Base-by-base conservation (phyloP, 1,140 invertebrate genomes). In the Drosophila ambigua region DNA sequence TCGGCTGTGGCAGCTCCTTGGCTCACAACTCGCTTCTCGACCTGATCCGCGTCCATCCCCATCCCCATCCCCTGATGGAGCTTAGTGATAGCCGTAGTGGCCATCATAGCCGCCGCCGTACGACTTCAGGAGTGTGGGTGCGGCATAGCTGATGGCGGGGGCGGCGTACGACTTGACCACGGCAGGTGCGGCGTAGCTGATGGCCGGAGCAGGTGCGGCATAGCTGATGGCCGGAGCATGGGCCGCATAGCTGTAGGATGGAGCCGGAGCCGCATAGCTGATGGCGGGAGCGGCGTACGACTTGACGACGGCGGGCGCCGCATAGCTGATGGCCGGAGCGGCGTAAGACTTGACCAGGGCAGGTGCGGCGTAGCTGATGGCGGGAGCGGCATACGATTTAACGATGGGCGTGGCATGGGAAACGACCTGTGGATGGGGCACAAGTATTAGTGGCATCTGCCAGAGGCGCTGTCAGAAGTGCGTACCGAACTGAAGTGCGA, bases 401-500 rank as follows among this genome's bases (percentile, higher is more conserved):
- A 79, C 63, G 15, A 79, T 54, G 23, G 79, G 79, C 23, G 80
- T 71, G 31, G 75, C 67, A 63, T 80, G 75, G 39, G 67, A 68
- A 54, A 84, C 65, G 24, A 84, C 80, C 81, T 83, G 44, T 1
- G 5, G 7, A 6, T 20, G 2, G 2, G n/a, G 3, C 15, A 16
- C 6, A 11, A 46, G 5, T 0, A 20, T 15, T 5, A 35, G 3
- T 52, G 15, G 11, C 4, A 13, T 39, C n/a, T 51, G 0, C 6
- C 13, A 28, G 13, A 7, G 43, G 7, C 8, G 7, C 5, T 8
- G 15, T 6, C 5, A 4, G 2, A 23, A 24, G 43, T 2, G 11
- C 85, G 76, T 68, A 90, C 87, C 71, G 80, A 82, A 28, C 87
- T 90, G 51, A 90, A 90, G 13, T 84, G 79, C 0, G 87, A 79